Percentiles rank a stretch among this genome's conserved stretches.
These are phyloP conservation scores for Actenoides hombroni DNA, from an alignment of 2,113 vertebrate species.

Conservation along the genomic window DNA sequence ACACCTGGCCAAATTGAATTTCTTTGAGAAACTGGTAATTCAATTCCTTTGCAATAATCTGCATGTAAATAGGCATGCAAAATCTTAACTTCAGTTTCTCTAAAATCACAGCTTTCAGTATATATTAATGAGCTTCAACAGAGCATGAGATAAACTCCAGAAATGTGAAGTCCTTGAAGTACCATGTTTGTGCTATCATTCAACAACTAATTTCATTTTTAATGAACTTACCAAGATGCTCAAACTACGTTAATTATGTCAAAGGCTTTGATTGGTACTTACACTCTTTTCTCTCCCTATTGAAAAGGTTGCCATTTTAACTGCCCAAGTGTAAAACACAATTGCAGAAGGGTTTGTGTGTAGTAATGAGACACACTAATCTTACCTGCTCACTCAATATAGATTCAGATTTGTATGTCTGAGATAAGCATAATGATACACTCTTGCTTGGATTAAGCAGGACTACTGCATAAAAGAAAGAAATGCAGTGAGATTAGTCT, in stretches of 20 bases:
- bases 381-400: constrained; percentile 16
- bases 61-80: constrained; percentile 7
- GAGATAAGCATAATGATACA: background rate
- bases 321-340: background rate
- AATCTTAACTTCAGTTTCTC: constrained; percentile 46
- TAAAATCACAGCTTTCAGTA: constrained; percentile 29
- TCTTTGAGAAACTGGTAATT: constrained; percentile 26
- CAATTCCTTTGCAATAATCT: constrained; percentile 32
- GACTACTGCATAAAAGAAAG: background rate
- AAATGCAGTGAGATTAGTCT: constrained; percentile 1
- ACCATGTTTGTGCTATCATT: constrained; percentile 28
- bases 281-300: constrained; percentile 26
- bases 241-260: constrained; percentile 22
- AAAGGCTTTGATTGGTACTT: constrained; percentile 40
- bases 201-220: constrained; percentile 42
- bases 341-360: background rate
- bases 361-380: background rate
- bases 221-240: constrained; percentile 28
- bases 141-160: constrained; percentile 33
- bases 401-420: constrained; percentile 39
- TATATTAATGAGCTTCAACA: constrained; percentile 44
- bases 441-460: constrained; percentile 24
- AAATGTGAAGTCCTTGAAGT: constrained; percentile 10
- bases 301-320: background rate
- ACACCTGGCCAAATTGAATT: background rate